Evolutionary conservation across 2,888 invertebrate genomes (phyloP).

Genomic region (Neelides folsomi): DNA sequence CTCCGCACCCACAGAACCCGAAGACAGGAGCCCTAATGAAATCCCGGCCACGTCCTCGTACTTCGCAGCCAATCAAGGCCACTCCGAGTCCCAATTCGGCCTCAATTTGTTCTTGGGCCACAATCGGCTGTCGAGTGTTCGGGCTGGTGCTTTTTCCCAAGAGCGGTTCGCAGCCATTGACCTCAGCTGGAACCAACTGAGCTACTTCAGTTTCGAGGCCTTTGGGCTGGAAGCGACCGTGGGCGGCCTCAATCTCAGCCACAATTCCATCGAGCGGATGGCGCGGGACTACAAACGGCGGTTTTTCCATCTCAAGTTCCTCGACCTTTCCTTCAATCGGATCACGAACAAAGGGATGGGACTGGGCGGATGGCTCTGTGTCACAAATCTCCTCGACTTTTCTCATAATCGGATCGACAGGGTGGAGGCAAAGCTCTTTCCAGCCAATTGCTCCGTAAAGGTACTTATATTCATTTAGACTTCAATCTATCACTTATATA

Average conservation of each 20-base stretch:
- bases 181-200: slow-evolving; percentile 38
- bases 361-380: slow-evolving; percentile 22
- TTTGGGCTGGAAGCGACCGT: slow-evolving; percentile 64
- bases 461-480: no score
- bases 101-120: slow-evolving; percentile 54
- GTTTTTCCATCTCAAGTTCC: slow-evolving; percentile 46
- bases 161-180: slow-evolving; percentile 30
- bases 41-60: slow-evolving; percentile 33
- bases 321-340: slow-evolving; percentile 59
- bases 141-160: slow-evolving; percentile 60
- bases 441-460: slow-evolving; percentile 30
- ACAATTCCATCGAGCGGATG: slow-evolving; percentile 60
- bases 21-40: neutral
- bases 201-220: slow-evolving; percentile 57
- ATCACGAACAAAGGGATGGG: slow-evolving; percentile 37
- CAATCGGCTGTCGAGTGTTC: slow-evolving; percentile 57
- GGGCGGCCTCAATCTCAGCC: slow-evolving; percentile 61
- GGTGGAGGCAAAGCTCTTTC: slow-evolving; percentile 39
- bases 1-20: slow-evolving; percentile 13
- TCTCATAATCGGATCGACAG: slow-evolving; percentile 62
- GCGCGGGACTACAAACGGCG: slow-evolving; percentile 48
- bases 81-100: slow-evolving; percentile 40
- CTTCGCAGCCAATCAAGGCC: slow-evolving; percentile 70
- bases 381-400: slow-evolving; percentile 58
- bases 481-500: no score